These are phyloP conservation scores for Hirtodrosophila confusa DNA, from an alignment of 2,888 invertebrate species.

Conservation along the genomic window DNA sequence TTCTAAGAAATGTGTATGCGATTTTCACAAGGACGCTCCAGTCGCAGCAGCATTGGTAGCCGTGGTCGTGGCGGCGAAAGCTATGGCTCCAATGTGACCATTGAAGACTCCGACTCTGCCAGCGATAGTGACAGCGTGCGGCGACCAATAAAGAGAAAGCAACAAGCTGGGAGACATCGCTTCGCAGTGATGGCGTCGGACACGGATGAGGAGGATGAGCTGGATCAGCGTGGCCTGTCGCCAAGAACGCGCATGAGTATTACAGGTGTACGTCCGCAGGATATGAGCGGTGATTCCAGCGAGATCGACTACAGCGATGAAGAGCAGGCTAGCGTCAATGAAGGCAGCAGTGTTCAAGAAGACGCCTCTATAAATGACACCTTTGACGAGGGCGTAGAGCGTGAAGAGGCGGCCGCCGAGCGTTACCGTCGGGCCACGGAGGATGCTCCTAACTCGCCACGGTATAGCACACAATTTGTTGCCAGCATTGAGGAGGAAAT, in stretches of 20 bases:
- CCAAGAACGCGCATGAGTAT: conserved; percentile 83
- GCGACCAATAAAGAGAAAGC: background rate
- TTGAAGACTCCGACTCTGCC: conserved; percentile 45
- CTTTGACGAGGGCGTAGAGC: background rate
- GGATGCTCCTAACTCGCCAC: conserved; percentile 32
- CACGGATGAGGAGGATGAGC: conserved; percentile 67
- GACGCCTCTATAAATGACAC: conserved; percentile 3
- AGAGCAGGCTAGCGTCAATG: background rate
- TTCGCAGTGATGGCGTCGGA: conserved; percentile 50
- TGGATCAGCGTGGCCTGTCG: conserved; percentile 75
- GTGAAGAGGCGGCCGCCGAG: conserved; percentile 8
- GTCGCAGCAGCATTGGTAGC: conserved; percentile 5
- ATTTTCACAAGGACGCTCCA: conserved; percentile 35
- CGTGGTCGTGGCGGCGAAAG: background rate
- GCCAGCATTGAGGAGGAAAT: conserved; percentile 63
- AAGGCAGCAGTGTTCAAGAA: background rate
- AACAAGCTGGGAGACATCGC: background rate
- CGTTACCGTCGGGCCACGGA: conserved; percentile 16
- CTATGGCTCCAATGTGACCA: conserved; percentile 29
- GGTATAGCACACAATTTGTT: conserved; percentile 74
- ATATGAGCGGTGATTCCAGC: conserved; percentile 74
- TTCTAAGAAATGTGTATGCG: background rate
- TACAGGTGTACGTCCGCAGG: conserved; percentile 80
- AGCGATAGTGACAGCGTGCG: conserved; percentile 18
- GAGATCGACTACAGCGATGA: conserved; percentile 76